Conservation (phyloP, 2,113 vertebrate species). For the Syngnathus scovelli region DNA sequence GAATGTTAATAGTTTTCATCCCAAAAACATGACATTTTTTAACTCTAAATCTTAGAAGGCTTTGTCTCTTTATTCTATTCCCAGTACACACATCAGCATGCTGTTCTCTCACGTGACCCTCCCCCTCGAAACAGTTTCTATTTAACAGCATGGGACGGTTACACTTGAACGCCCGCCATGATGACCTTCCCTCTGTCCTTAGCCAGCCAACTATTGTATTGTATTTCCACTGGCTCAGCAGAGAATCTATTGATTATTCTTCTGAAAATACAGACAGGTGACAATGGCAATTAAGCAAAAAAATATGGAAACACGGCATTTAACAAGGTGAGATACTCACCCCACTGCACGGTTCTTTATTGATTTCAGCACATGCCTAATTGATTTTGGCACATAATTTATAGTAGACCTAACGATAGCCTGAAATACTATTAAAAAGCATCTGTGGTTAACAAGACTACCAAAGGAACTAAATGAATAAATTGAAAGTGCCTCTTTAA, state of each 20-base stretch:
- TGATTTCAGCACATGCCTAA: slow-evolving; percentile 17
- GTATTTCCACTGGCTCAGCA: slow-evolving; percentile 56
- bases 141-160: slow-evolving; percentile 41
- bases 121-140: not conserved
- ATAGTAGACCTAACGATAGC: not conserved
- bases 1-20: not conserved
- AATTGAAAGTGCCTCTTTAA: not conserved
- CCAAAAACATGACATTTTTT: not conserved
- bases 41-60: not conserved
- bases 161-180: slow-evolving; percentile 37
- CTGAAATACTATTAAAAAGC: slow-evolving; percentile 14
- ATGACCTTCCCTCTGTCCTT: slow-evolving; percentile 46
- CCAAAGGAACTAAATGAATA: slow-evolving; percentile 1
- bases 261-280: slow-evolving; percentile 31
- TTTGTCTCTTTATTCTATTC: not conserved
- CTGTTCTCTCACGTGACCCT: not conserved
- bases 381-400: not conserved
- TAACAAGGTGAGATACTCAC: slow-evolving; percentile 31
- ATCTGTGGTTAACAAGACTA: not conserved
- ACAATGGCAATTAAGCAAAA: slow-evolving; percentile 45
- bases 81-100: not conserved
- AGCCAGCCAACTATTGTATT: slow-evolving; percentile 41
- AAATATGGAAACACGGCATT: slow-evolving; percentile 41
- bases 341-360: slow-evolving; percentile 8
- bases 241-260: slow-evolving; percentile 46